These are phyloP conservation scores for Gavialis gangeticus DNA, from an alignment of 2,113 vertebrate genomes.

Conservation along the genomic window DNA sequence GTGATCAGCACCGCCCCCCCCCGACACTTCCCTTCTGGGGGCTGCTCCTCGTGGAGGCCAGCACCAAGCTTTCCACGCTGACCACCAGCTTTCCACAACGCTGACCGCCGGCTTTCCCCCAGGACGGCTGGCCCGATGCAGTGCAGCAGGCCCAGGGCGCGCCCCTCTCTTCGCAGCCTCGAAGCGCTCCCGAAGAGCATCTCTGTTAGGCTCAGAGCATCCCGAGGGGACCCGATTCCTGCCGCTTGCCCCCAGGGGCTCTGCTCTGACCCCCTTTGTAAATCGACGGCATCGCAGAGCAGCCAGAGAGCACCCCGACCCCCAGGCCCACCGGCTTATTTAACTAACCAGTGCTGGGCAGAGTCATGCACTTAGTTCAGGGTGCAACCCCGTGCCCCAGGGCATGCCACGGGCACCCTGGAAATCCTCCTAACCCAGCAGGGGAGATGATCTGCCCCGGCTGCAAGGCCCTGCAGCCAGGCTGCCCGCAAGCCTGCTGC, in stretches of 20 bases:
- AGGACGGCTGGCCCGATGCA: too few relatives aligned
- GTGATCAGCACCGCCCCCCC: neutral
- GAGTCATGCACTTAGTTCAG: neutral
- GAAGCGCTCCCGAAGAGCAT: too few relatives aligned
- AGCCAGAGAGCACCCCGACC: neutral
- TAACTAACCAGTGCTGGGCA: slow-evolving; percentile 17
- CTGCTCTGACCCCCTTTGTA: too few relatives aligned
- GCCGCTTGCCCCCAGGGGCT: too few relatives aligned
- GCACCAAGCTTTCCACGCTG: too few relatives aligned
- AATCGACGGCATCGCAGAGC: neutral
- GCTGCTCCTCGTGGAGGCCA: too few relatives aligned
- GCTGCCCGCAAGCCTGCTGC: slow-evolving; percentile 7
- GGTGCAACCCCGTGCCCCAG: too few relatives aligned
- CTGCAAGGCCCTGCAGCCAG: slow-evolving; percentile 27
- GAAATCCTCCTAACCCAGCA: neutral
- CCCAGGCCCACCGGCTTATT: slow-evolving; percentile 54
- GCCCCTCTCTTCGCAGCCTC: too few relatives aligned
- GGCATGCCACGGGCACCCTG: neutral
- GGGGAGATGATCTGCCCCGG: neutral
- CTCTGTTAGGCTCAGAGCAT: neutral
- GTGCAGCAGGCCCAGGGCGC: too few relatives aligned
- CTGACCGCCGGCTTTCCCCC: too few relatives aligned
- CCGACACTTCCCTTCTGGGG: neutral
- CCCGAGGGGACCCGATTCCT: neutral
- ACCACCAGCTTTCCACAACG: too few relatives aligned